A percentile compares a stretch with the other conserved stretches of the same genome.
Conservation (phyloP, 2,888 invertebrate genomes). For the Leptinotarsa peninsularis region DNA sequence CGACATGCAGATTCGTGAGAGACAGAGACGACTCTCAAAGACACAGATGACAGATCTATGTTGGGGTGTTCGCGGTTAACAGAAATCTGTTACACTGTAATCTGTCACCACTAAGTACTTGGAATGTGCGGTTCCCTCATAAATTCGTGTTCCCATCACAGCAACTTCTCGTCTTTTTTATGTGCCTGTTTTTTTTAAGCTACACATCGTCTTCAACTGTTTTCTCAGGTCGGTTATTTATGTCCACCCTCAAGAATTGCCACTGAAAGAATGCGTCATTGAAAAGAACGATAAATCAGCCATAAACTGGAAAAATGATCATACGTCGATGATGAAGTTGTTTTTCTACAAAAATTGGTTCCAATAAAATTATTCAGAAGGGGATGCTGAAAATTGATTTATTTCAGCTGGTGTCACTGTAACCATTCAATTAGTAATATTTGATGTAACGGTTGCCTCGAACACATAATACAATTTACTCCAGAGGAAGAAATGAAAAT, state of each 20-base stretch:
- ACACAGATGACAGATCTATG: conserved; percentile 37
- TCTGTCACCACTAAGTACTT: conserved; percentile 61
- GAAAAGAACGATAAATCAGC: neutral
- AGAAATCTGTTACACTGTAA: conserved; percentile 55
- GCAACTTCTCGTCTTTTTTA: conserved; percentile 28
- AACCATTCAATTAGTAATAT: too few relatives aligned
- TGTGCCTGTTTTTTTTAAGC: conserved; percentile 17
- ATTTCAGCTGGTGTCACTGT: too few relatives aligned
- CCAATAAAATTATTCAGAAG: too few relatives aligned
- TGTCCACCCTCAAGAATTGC: neutral
- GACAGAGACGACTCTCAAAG: neutral
- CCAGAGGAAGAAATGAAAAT: too few relatives aligned
- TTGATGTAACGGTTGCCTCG: too few relatives aligned
- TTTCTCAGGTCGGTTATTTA: conserved; percentile 27
- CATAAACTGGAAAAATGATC: neutral
- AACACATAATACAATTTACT: too few relatives aligned
- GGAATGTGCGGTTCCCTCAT: conserved; percentile 57
- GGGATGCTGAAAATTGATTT: too few relatives aligned
- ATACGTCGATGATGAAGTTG: neutral
- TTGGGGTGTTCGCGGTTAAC: conserved; percentile 38
- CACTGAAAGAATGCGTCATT: neutral
- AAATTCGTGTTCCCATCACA: conserved; percentile 53
- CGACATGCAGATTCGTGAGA: neutral
- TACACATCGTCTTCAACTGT: conserved; percentile 22
- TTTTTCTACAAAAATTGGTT: too few relatives aligned